phyloP scores from a whole-genome alignment of 2,888 invertebrate species.

The Torymus aiolomorphi region DNA sequence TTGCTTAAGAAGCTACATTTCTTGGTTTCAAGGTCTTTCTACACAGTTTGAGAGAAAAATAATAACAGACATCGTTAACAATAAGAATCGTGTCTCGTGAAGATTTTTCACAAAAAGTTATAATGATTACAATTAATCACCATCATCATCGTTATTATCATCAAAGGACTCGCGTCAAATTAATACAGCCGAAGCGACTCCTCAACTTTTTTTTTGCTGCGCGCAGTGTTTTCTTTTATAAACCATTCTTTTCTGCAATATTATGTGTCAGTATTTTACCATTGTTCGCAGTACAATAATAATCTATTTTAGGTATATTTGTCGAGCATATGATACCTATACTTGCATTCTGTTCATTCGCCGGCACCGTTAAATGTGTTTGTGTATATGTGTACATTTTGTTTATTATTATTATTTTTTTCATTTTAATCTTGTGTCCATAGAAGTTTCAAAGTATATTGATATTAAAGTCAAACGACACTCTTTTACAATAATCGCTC shows the following conservation, averaged over 20 bases:
- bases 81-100: slow-evolving; percentile 64
- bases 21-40: slow-evolving; percentile 45
- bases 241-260: slow-evolving; percentile 42
- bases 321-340: slow-evolving; percentile 37
- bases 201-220: slow-evolving; percentile 21
- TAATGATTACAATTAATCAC: slow-evolving; percentile 66
- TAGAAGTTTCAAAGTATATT: slow-evolving; percentile 66
- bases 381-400: slow-evolving; percentile 32
- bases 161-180: slow-evolving; percentile 32
- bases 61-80: slow-evolving; percentile 67
- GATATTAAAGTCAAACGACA: slow-evolving; percentile 65
- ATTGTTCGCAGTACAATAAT: slow-evolving; percentile 61
- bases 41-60: slow-evolving; percentile 61
- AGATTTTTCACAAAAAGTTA: slow-evolving; percentile 60
- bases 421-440: slow-evolving; percentile 63
- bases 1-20: slow-evolving; percentile 47
- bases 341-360: slow-evolving; percentile 43
- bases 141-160: slow-evolving; percentile 58
- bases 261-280: slow-evolving; percentile 35
- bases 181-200: slow-evolving; percentile 32
- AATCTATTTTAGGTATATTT: slow-evolving; percentile 50
- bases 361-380: slow-evolving; percentile 41
- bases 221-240: slow-evolving; percentile 27
- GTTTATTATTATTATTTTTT: slow-evolving; percentile 29
- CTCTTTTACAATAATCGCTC: slow-evolving; percentile 67